These are phyloP conservation scores for Sarcophaga carnaria DNA, from an alignment of 2,888 invertebrate genomes.

Conservation along the genomic window DNA sequence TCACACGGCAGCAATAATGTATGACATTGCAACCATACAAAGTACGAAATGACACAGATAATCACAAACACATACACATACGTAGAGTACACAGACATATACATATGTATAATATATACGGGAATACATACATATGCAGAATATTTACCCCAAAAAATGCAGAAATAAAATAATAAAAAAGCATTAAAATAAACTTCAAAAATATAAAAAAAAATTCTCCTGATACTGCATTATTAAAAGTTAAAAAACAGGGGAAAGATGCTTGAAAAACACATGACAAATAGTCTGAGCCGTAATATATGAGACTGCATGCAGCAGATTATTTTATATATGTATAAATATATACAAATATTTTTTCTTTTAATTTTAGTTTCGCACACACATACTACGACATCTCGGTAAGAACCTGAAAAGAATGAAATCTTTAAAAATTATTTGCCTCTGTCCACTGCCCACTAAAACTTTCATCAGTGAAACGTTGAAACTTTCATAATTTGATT, in stretches of 20 bases:
- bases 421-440: neutral
- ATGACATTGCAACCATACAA: slow-evolving; percentile 61
- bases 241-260: slow-evolving; percentile 48
- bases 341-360: slow-evolving; percentile 26
- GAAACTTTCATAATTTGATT: too few species aligned
- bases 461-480: too few species aligned
- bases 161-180: slow-evolving; percentile 71
- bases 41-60: slow-evolving; percentile 63
- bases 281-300: slow-evolving; percentile 75
- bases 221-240: slow-evolving; percentile 64
- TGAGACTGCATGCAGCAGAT: slow-evolving; percentile 51
- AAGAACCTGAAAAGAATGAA: slow-evolving; percentile 15
- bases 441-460: too few species aligned
- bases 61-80: slow-evolving; percentile 35
- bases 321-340: slow-evolving; percentile 17
- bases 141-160: slow-evolving; percentile 51
- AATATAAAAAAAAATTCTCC: slow-evolving; percentile 16
- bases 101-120: neutral
- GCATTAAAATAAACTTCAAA: slow-evolving; percentile 72
- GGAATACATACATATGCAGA: slow-evolving; percentile 8
- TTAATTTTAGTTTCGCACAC: neutral
- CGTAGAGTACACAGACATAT: slow-evolving; percentile 5
- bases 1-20: slow-evolving; percentile 71
- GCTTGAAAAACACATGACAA: slow-evolving; percentile 77
- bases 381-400: neutral